Evolutionary conservation across 2,113 vertebrate species (phyloP), one percentile per base, ranked within the genome.

Genomic region (Lates calcarifer): DNA sequence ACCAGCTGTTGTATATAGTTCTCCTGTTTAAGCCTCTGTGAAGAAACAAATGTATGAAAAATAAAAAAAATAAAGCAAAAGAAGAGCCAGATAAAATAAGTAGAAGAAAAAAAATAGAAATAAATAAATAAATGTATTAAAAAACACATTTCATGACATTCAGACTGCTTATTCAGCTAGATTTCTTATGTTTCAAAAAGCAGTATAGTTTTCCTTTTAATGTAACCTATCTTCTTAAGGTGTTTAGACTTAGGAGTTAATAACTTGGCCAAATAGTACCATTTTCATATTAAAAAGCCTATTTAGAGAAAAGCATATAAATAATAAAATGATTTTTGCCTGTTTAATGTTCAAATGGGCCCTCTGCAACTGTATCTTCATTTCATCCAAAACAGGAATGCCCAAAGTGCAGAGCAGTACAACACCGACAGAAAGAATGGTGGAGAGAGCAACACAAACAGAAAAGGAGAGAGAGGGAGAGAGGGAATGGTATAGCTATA

Each of bases 401-500:
- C 51, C 47, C 1, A 39, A 63, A 66, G n/a, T 56, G 53, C 35
- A 73, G 53, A 73, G 56, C 9, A 81, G 57, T 64, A 22, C 31
- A 69, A 56, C 14, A 33, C 6, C 29, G 43, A 67, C 15, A 63
- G 55, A 26, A 18, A 41, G 51, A 81, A 14, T 2, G 24, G 60
- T 11, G 6, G 37, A 72, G 31, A 45, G 66, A 61, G 67, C 35
- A 6, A n/a, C 61, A 85, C 41, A 69, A 70, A 66, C n/a, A n/a
- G n/a, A n/a, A n/a, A n/a, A n/a, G n/a, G 67, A 76, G 13, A 41
- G 51, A 69, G 7, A 26, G 10, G 62, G 68, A 83, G 58, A 29
- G 72, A 78, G 76, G 55, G 20, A 17, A 76, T 22, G 74, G 55
- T 33, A 63, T 65, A 29, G 14, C 77, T 55, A 53, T 58, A 24